phyloP scores from a whole-genome alignment of 2,113 vertebrate genomes.

The Gopherus flavomarginatus region DNA sequence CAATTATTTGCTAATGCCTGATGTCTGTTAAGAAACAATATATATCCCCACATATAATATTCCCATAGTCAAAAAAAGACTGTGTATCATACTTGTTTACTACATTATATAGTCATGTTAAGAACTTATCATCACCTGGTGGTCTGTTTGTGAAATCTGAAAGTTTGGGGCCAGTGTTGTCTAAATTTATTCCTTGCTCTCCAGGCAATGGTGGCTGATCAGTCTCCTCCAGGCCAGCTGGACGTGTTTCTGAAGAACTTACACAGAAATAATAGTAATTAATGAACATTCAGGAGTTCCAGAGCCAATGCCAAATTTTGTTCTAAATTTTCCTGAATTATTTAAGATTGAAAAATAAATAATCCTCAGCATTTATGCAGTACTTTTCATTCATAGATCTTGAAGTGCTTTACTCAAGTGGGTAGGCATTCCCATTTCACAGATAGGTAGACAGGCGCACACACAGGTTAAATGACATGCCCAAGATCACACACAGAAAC shows the following conservation, averaged over 20 bases:
- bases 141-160: conserved; percentile 91
- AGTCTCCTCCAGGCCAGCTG: conserved; percentile 88
- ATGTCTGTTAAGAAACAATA: background rate
- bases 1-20: background rate
- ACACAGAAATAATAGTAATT: conserved; percentile 29
- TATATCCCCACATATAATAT: background rate
- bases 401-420: background rate
- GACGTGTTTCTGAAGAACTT: conserved; percentile 85
- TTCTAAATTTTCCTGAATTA: background rate
- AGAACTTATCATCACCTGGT: conserved; percentile 79
- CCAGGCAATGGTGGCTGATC: conserved; percentile 86
- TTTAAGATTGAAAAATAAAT: background rate
- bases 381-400: background rate
- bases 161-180: conserved; percentile 88
- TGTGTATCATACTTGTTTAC: background rate
- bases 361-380: background rate
- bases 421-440: background rate
- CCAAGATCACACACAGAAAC: background rate
- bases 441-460: background rate
- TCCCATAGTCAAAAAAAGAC: background rate
- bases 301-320: background rate
- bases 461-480: background rate
- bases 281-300: background rate
- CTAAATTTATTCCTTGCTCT: conserved; percentile 90
- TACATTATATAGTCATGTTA: background rate